Evolutionary conservation across 2,797 vertebrate species (phyloP), one percentile per base, ranked within the genome.

Genomic region (Epinephelus coioides): DNA sequence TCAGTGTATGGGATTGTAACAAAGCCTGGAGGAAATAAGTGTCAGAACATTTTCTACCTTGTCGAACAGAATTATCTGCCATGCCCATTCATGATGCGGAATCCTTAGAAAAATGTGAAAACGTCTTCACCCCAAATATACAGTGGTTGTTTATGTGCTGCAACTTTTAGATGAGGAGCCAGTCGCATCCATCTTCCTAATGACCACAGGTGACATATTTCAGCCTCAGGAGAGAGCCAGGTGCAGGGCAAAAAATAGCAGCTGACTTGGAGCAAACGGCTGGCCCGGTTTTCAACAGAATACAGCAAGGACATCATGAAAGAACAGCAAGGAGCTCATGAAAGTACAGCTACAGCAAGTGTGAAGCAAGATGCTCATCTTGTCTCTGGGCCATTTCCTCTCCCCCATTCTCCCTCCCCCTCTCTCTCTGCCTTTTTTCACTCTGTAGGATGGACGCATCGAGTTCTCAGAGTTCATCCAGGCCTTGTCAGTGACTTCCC

Each of bases 391-490:
- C 50, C 44, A 72, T 79, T 76, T 69, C 23, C 59, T 30, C n/a
- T 64, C 46, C 61, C 61, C 38, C 10, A 59, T 38, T 64, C 51
- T 55, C 30, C 66, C 30, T 65, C 56, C 76, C 21, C 71, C 5
- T 63, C 40, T 76, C 17, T 66, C 62, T 54, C 44, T 78, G 60
- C 6, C 43, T 68, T 54, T 59, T 86, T 57, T 76, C 71, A 12
- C 71, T 64, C 10, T 59, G 46, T 65, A 99, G 98, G 98, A 99
- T 0, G 98, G 98, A 79, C 96, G 97, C 86, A 99, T 99, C 3
- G 98, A 99, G 92, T 99, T 99, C 87, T 97, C 98, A 0, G 98
- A 99, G 92, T 99, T 99, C 93, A 99, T 99, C 94, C 98, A 99
- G 95, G 98, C 98, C 0, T 93, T 99, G 91, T 99, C 98, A 0